phyloP scores from a whole-genome alignment of 2,113 vertebrate genomes.

The Amphiprion ocellaris region DNA sequence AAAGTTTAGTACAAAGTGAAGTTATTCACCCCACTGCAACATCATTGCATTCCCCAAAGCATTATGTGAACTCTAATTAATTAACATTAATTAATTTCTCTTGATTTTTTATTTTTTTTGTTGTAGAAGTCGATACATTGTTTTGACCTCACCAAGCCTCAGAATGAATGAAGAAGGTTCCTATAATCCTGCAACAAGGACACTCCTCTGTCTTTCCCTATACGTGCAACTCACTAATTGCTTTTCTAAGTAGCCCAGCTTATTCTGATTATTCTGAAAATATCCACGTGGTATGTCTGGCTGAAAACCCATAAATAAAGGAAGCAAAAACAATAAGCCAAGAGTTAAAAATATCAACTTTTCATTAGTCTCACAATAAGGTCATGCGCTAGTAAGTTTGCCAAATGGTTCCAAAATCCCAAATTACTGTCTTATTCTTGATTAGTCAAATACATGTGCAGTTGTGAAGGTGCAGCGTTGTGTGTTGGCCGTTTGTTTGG shows the following conservation, averaged over 20 bases:
- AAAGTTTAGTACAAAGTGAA: neutral
- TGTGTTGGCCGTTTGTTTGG: neutral
- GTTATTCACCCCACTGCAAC: neutral
- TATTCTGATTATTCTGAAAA: constrained; percentile 30
- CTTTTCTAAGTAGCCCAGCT: neutral
- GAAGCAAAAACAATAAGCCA: neutral
- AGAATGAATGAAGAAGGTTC: constrained; percentile 4
- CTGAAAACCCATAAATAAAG: constrained; percentile 14
- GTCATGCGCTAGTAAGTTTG: neutral
- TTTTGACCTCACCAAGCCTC: constrained; percentile 10
- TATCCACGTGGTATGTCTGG: neutral
- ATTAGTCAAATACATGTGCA: neutral
- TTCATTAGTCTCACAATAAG: constrained; percentile 5
- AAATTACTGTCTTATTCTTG: neutral
- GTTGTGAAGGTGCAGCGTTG: neutral
- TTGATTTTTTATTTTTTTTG: neutral
- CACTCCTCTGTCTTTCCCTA: neutral
- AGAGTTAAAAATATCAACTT: constrained; percentile 6
- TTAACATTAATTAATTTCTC: constrained; percentile 14
- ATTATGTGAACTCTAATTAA: constrained; percentile 22
- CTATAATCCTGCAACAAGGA: constrained; percentile 18
- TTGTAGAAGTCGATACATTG: constrained; percentile 14
- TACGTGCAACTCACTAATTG: constrained; percentile 8
- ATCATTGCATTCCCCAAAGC: neutral
- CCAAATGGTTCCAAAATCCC: neutral